phyloP scores from a whole-genome alignment of 1,140 invertebrate genomes.

The Drosophila pandora region DNA sequence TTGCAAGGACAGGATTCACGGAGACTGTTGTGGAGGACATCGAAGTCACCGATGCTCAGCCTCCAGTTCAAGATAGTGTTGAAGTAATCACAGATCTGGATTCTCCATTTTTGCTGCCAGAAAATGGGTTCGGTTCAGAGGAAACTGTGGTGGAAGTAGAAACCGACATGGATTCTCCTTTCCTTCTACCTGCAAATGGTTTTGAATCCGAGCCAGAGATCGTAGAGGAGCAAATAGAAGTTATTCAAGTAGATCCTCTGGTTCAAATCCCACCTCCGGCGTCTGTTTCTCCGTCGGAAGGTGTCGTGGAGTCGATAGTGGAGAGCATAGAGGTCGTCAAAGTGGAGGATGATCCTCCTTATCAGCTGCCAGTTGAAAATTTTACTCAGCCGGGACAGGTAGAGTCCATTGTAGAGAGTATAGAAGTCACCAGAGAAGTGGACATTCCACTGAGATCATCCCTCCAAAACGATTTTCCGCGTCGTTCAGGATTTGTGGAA shows the following conservation, averaged over 20 bases:
- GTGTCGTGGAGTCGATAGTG: slow-evolving; percentile 16
- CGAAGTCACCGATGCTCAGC: not conserved
- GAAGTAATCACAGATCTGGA: slow-evolving; percentile 15
- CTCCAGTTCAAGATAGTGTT: slow-evolving; percentile 8
- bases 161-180: slow-evolving; percentile 18
- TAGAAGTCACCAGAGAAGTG: slow-evolving; percentile 9
- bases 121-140: slow-evolving; percentile 17
- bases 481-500: slow-evolving; percentile 12
- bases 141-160: slow-evolving; percentile 12
- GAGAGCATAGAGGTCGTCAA: slow-evolving; percentile 15
- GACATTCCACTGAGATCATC: not conserved
- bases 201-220: slow-evolving; percentile 17
- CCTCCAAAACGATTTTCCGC: not conserved
- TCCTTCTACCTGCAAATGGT: slow-evolving; percentile 17
- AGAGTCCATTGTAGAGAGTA: slow-evolving; percentile 19
- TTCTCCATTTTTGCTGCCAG: slow-evolving; percentile 23
- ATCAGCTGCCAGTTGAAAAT: not conserved
- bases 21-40: slow-evolving; percentile 20
- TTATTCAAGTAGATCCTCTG: not conserved
- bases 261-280: not conserved
- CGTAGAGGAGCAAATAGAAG: slow-evolving; percentile 17
- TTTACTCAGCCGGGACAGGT: not conserved
- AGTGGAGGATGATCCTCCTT: not conserved
- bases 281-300: not conserved
- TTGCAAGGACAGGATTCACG: not conserved